phyloP scores from a whole-genome alignment of 2,113 vertebrate genomes.

The Irena cyanogastra region DNA sequence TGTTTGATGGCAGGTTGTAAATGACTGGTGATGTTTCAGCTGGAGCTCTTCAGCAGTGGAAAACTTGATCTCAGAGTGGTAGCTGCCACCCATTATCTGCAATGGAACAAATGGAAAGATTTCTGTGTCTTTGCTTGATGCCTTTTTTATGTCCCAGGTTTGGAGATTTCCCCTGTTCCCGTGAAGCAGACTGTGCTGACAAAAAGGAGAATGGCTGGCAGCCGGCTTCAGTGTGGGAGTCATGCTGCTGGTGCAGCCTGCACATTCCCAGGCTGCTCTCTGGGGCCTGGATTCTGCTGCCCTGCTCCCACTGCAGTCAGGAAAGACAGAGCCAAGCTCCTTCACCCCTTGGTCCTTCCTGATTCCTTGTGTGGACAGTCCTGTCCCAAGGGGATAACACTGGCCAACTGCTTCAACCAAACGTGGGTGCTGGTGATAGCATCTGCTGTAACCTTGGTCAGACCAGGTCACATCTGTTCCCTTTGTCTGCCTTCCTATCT shows the following conservation, averaged over 20 bases:
- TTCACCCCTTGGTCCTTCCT: background rate
- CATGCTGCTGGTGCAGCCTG: background rate
- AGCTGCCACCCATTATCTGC: conserved; percentile 11
- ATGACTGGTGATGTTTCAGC: conserved; percentile 18
- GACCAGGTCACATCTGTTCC: background rate
- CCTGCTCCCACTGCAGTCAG: background rate
- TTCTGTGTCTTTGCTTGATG: background rate
- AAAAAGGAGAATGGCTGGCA: background rate
- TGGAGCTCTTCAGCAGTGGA: conserved; percentile 24
- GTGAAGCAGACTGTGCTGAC: background rate
- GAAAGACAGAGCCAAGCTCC: background rate
- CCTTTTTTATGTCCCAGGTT: background rate
- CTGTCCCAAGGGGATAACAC: background rate
- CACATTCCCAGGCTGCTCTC: background rate
- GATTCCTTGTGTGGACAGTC: background rate
- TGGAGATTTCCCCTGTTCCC: background rate
- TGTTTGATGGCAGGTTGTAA: conserved; percentile 2
- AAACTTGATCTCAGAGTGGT: background rate
- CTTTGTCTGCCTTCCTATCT: background rate
- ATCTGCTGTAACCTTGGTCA: background rate
- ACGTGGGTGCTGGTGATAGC: background rate
- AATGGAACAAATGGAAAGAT: conserved; percentile 19
- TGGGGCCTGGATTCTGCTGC: background rate
- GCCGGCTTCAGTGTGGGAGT: background rate
- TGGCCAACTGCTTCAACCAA: background rate